Evolutionary conservation across 2,113 vertebrate species (phyloP).

Genomic region (Corydoras sp.): DNA sequence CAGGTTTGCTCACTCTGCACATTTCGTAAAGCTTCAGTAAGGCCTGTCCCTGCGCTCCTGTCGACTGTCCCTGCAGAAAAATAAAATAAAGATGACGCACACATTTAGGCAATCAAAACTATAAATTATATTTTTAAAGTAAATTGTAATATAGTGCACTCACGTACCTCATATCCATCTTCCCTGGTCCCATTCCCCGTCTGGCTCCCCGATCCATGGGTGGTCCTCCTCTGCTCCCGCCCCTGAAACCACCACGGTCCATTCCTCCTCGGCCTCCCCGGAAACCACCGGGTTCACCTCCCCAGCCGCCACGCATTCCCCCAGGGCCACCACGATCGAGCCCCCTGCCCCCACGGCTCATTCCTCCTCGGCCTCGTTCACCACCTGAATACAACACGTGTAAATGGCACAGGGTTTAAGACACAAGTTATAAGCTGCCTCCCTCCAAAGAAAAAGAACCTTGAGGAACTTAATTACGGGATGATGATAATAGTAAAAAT

Average conservation of each 20-base stretch:
- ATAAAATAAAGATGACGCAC: not conserved
- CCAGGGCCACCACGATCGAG: constrained; percentile 86
- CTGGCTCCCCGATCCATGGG: constrained; percentile 86
- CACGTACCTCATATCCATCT: constrained; percentile 53
- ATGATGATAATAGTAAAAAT: no score
- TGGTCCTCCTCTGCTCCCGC: constrained; percentile 76
- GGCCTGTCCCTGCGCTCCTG: constrained; percentile 51
- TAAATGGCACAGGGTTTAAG: not conserved
- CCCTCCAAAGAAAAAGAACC: no score
- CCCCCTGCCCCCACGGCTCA: constrained; percentile 79
- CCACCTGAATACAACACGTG: constrained; percentile 54
- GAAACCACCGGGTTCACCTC: constrained; percentile 80
- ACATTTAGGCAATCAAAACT: not conserved
- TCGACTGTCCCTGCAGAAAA: constrained; percentile 39
- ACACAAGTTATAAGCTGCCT: not conserved
- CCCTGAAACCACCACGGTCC: constrained; percentile 86
- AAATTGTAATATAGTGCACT: not conserved
- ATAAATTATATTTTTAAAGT: not conserved
- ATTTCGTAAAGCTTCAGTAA: constrained; percentile 35
- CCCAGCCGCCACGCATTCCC: constrained; percentile 86
- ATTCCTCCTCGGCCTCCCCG: constrained; percentile 80
- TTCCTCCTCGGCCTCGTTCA: constrained; percentile 82
- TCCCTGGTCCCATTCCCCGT: constrained; percentile 52
- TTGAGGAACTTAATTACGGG: no score
- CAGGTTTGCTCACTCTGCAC: not conserved